phyloP scores from a whole-genome alignment of 2,113 vertebrate species.

The Epinephelus lanceolatus region DNA sequence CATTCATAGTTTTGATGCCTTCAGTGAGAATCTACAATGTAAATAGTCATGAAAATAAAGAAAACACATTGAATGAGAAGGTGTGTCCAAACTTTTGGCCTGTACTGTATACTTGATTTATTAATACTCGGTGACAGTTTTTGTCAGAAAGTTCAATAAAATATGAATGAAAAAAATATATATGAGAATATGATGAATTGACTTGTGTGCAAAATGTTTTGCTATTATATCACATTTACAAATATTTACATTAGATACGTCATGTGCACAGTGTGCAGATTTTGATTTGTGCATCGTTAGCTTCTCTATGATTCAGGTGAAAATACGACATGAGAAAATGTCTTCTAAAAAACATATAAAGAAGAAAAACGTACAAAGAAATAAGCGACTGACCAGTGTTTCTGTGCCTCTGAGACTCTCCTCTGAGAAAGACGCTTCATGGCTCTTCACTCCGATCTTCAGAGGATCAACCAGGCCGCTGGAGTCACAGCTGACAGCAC shows the following conservation, averaged over 20 bases:
- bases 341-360: not conserved
- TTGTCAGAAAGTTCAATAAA: too few species aligned
- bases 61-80: too few species aligned
- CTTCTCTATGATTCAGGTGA: not conserved
- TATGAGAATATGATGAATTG: not conserved
- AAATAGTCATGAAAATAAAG: too few species aligned
- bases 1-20: too few species aligned
- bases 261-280: not conserved
- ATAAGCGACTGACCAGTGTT: slow-evolving; percentile 82
- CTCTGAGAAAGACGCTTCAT: slow-evolving; percentile 83
- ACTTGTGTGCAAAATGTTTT: not conserved
- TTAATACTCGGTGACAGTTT: too few species aligned
- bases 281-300: not conserved
- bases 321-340: not conserved
- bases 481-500: slow-evolving; percentile 86
- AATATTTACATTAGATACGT: not conserved
- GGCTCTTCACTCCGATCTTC: slow-evolving; percentile 80
- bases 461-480: slow-evolving; percentile 83
- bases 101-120: too few species aligned
- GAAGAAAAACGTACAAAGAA: not conserved
- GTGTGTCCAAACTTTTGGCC: too few species aligned
- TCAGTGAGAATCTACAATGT: too few species aligned
- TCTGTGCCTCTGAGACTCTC: slow-evolving; percentile 85
- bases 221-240: not conserved
- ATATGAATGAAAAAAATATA: not conserved